Evolutionary conservation across 1,140 invertebrate species (phyloP).

Genomic region (Achatina immaculata): DNA sequence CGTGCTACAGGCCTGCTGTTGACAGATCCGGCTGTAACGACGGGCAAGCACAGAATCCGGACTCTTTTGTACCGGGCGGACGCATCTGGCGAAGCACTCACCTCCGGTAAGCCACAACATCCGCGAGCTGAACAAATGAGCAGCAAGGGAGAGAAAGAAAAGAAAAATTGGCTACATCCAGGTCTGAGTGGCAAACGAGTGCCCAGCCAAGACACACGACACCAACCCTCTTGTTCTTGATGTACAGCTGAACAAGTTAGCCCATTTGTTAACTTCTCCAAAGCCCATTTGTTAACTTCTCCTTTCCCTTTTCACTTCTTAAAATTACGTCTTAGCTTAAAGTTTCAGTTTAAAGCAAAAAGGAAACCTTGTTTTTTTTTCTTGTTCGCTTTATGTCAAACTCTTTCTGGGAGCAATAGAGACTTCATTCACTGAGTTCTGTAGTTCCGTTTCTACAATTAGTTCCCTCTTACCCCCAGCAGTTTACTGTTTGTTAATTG

Average conservation of each 20-base stretch:
- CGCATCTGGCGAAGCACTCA: conserved; percentile 8
- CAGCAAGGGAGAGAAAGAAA: background rate
- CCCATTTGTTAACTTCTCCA: too few species aligned
- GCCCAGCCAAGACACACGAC: background rate
- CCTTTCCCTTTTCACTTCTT: too few species aligned
- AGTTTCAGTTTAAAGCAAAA: too few species aligned
- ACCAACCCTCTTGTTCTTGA: background rate
- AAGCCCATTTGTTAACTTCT: too few species aligned
- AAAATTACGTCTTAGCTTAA: too few species aligned
- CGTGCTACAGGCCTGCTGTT: conserved; percentile 1
- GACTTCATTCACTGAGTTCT: too few species aligned
- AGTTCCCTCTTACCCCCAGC: too few species aligned
- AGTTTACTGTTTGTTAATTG: too few species aligned
- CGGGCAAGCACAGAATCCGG: background rate
- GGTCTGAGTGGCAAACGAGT: background rate
- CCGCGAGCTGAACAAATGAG: background rate
- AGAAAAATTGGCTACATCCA: background rate
- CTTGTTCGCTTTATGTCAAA: too few species aligned
- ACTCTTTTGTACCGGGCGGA: background rate
- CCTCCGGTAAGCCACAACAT: background rate
- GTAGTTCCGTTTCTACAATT: too few species aligned
- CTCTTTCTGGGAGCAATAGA: too few species aligned
- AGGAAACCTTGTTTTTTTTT: too few species aligned
- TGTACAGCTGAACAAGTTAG: background rate
- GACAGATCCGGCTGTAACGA: conserved; percentile 16